Evolutionary conservation across 2,113 vertebrate species (phyloP), one percentile per base, ranked within the genome.

Genomic region (Pyxicephalus adspersus): DNA sequence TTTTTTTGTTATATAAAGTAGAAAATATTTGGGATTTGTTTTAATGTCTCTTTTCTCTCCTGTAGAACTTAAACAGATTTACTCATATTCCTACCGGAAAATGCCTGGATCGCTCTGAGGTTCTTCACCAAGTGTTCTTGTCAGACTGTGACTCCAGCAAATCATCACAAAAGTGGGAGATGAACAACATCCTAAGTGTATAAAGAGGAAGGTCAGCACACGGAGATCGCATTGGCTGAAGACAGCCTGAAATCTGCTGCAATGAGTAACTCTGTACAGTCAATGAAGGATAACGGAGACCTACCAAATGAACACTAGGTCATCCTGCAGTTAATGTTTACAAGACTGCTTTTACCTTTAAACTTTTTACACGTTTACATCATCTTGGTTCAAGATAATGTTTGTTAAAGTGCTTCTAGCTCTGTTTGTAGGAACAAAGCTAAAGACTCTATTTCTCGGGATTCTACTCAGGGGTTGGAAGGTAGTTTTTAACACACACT

Each of bases 141-240:
- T 93, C 96, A 4, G 94, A 93, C 55, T 99, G 97, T 71, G 97
- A 98, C 91, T 92, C 87, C 86, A 93, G 80, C 84, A 98, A 97
- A 93, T 90, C 85, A 80, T 95, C 94, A 23, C 98, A 99, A 85
- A 96, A 94, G 83, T 99, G 98, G 98, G 97, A 99, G 90, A 98
- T 99, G 94, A 99, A 98, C 88, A 98, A 98, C 89, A 98, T 99
- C 8, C 91, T 97, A 64, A 96, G 94, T 51, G 93, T 99, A 81
- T 99, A 94, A 87, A 84, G 77, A 67, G 74, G 73, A 72, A 57
- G 64, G 83, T 86, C 85, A 84, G 89, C 76, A 65, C 45, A 1
- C 83, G 77, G 78, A 87, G 86, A 89, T 84, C 83, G 66, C 86
- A 86, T 85, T 90, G 88, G 91, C 92, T 89, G 86, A 91, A 83